Evolutionary conservation across 2,888 invertebrate genomes (phyloP), one percentile per base, ranked within the genome.

Genomic region (Itoplectis maculator): DNA sequence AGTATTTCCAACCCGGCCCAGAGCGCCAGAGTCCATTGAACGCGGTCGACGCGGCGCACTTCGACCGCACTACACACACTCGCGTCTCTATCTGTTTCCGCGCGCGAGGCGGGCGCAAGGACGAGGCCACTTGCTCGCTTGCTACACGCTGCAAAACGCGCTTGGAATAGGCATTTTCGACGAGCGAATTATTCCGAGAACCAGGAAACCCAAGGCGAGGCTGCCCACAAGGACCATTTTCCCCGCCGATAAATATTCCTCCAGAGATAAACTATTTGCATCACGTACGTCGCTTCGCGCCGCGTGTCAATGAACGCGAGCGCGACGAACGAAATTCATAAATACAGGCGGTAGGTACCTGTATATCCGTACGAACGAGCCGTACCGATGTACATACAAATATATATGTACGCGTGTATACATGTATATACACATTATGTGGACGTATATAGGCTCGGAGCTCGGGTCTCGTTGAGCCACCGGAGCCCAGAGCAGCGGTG

Each of bases 401-500:
- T n/a, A n/a, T n/a, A n/a, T n/a, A n/a, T n/a, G n/a, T 11, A 23
- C 18, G 68, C 54, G 9, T 23, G 13, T 20, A 29, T 29, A 56
- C 9, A 20, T n/a, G n/a, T n/a, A n/a, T n/a, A n/a, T n/a, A n/a
- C n/a, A n/a, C n/a, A n/a, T n/a, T n/a, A n/a, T 29, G 5, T 29
- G 29, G 3, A 54, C 11, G 8, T 54, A 29, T 59, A 59, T 35
- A 18, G 35, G 35, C 6, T 59, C 5, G 4, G 61, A 61, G 37
- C 37, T 40, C 15, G 0, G 29, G 23, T 18, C 3, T 11, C 29
- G 42, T 13, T 23, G 11, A 29, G 11, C 23, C 23, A 29, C 4
- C 56, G 29, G 56, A 56, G 42, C 56, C 37, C 56, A 15, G 35
- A 78, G 37, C 56, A 56, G 72, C 45, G 79, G 84, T 84, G 76